phyloP scores from a whole-genome alignment of 2,113 vertebrate species.

The Gadus chalcogrammus region DNA sequence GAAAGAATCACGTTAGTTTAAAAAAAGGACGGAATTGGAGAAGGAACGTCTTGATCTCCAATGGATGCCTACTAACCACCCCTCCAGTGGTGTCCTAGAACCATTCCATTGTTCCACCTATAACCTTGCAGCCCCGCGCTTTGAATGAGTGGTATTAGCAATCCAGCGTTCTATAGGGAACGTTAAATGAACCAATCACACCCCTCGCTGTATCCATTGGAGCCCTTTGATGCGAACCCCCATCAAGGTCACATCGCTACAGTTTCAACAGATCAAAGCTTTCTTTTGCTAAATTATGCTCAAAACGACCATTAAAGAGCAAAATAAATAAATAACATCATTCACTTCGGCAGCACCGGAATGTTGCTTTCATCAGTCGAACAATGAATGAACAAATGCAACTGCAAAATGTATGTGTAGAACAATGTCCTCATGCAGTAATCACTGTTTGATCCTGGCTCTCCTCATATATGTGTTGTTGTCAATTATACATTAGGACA shows the following conservation, averaged over 20 bases:
- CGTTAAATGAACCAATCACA: too few relatives aligned
- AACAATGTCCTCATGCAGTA: too few relatives aligned
- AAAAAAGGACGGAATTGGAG: conserved; percentile 23
- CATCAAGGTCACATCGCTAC: conserved; percentile 61
- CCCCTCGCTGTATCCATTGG: too few relatives aligned
- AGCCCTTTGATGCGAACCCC: conserved; percentile 40
- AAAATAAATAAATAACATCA: conserved; percentile 45
- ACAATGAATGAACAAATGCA: conserved; percentile 4
- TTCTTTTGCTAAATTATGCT: conserved; percentile 26
- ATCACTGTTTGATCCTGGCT: too few relatives aligned
- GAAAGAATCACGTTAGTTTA: conserved; percentile 11
- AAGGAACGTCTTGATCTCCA: conserved; percentile 42
- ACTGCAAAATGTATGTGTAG: too few relatives aligned
- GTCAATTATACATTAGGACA: too few relatives aligned
- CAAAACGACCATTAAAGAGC: conserved; percentile 74
- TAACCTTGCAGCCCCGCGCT: background rate
- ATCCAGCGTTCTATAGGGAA: too few relatives aligned
- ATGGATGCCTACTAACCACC: conserved; percentile 38
- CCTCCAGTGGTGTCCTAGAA: conserved; percentile 39
- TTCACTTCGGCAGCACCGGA: conserved; percentile 27
- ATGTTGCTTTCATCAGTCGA: conserved; percentile 56
- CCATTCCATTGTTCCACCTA: conserved; percentile 28
- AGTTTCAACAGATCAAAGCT: conserved; percentile 59
- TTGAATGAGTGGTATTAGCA: too few relatives aligned
- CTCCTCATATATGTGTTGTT: too few relatives aligned